phyloP scores from a whole-genome alignment of 2,888 invertebrate genomes.

The Mythimna impura region DNA sequence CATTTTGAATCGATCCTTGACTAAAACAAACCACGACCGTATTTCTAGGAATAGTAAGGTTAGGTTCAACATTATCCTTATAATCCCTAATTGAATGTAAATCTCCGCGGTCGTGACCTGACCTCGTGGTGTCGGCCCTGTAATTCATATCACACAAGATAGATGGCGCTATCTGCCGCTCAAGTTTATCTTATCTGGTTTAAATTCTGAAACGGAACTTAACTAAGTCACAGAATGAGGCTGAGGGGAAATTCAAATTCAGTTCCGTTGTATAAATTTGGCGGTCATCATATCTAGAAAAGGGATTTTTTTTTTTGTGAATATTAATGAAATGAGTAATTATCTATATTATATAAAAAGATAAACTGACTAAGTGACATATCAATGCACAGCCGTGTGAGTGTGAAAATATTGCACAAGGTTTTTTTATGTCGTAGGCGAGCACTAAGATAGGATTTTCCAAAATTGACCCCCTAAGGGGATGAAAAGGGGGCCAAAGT shows the following conservation, averaged over 20 bases:
- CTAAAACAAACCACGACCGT: slow-evolving; percentile 27
- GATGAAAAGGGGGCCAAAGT: no score
- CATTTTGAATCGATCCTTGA: slow-evolving; percentile 2
- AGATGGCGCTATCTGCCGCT: slow-evolving; percentile 42
- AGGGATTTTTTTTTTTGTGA: no score
- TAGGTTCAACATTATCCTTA: slow-evolving; percentile 24
- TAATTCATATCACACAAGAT: slow-evolving; percentile 31
- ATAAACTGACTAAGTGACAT: no score
- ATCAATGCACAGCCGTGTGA: no score
- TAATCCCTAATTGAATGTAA: slow-evolving; percentile 51
- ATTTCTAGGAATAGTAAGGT: slow-evolving; percentile 30
- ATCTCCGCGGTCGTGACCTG: slow-evolving; percentile 35
- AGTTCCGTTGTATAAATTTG: not conserved
- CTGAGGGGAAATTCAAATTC: not conserved
- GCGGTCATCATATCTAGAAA: not conserved
- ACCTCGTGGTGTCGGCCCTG: slow-evolving; percentile 4
- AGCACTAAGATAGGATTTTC: no score
- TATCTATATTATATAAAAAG: no score
- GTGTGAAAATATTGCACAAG: no score
- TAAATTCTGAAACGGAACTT: not conserved
- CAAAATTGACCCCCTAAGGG: no score
- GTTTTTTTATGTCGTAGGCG: no score
- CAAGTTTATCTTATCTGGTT: not conserved
- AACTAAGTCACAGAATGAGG: not conserved
- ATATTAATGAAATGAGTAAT: no score